Conservation (phyloP, 2,888 invertebrate species). For the Himalopsyche anomala region DNA sequence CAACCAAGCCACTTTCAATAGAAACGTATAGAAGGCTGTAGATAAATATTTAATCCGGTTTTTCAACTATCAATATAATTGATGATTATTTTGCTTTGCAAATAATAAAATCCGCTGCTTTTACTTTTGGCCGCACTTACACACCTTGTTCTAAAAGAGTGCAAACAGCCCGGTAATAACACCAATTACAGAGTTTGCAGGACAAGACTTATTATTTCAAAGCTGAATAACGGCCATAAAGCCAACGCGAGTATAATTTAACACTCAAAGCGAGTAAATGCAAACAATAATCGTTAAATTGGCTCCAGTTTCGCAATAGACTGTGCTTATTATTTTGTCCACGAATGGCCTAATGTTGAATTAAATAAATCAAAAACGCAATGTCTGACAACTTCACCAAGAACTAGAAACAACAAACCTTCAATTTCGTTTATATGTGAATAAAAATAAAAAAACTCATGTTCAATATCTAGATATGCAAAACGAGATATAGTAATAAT, state of each 20-base stretch:
- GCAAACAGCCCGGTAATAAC: constrained; percentile 24
- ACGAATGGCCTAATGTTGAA: not conserved
- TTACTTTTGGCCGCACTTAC: constrained; percentile 39
- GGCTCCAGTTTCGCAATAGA: constrained; percentile 16
- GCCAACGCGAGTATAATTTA: constrained; percentile 31
- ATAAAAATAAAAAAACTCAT: too few relatives aligned
- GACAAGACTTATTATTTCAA: constrained; percentile 35
- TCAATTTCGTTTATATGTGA: not conserved
- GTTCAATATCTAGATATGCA: too few relatives aligned
- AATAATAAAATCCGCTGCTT: constrained; percentile 36
- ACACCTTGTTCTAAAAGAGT: constrained; percentile 42
- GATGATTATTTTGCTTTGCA: constrained; percentile 40
- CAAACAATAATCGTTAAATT: constrained; percentile 38
- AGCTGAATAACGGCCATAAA: constrained; percentile 24
- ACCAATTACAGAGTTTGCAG: constrained; percentile 37
- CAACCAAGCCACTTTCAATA: too few relatives aligned
- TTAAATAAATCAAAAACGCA: not conserved
- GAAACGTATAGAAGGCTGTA: constrained; percentile 15
- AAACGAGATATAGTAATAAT: too few relatives aligned
- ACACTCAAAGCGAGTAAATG: constrained; percentile 40
- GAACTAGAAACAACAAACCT: not conserved
- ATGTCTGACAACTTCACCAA: not conserved
- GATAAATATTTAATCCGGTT: constrained; percentile 42
- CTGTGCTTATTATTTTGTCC: constrained; percentile 14
- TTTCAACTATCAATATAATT: constrained; percentile 42